phyloP scores from a whole-genome alignment of 2,888 invertebrate species.

The Perizoma affinitatum region DNA sequence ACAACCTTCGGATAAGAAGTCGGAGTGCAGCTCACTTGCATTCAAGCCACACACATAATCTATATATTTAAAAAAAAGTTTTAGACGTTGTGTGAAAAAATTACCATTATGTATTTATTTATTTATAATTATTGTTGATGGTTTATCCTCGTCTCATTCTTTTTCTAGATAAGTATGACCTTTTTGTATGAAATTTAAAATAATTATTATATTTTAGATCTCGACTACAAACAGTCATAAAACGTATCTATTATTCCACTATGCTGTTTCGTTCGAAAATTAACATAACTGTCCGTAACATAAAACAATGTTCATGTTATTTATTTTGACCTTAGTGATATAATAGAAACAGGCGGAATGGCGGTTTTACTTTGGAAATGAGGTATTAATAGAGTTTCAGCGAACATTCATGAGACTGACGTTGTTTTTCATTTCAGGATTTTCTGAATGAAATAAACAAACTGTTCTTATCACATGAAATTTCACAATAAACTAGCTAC shows the following conservation, averaged over 20 bases:
- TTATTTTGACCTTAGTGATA: conserved; percentile 10
- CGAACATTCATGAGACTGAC: conserved; percentile 2
- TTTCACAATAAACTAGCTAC: no score
- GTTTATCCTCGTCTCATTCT: no score
- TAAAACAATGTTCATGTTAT: conserved; percentile 3
- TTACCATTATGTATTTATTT: no score
- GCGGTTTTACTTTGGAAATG: conserved; percentile 7
- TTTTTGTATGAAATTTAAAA: not conserved
- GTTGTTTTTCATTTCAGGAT: not conserved
- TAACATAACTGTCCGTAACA: conserved; percentile 9
- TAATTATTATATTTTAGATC: not conserved
- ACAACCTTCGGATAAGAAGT: no score
- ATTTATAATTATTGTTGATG: no score
- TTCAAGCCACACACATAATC: no score
- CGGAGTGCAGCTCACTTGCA: no score
- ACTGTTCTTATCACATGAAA: no score
- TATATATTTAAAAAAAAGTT: no score
- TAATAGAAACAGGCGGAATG: conserved; percentile 5
- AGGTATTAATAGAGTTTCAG: conserved; percentile 9
- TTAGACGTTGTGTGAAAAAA: no score
- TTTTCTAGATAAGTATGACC: no score
- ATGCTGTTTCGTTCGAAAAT: conserved; percentile 3
- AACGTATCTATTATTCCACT: not conserved
- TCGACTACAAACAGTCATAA: conserved; percentile 6
- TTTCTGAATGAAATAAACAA: no score